A percentile compares a stretch with the other conserved stretches of the same genome.
These are phyloP conservation scores for Ditula angustiorana DNA, from an alignment of 2,888 invertebrate genomes.

Conservation along the genomic window DNA sequence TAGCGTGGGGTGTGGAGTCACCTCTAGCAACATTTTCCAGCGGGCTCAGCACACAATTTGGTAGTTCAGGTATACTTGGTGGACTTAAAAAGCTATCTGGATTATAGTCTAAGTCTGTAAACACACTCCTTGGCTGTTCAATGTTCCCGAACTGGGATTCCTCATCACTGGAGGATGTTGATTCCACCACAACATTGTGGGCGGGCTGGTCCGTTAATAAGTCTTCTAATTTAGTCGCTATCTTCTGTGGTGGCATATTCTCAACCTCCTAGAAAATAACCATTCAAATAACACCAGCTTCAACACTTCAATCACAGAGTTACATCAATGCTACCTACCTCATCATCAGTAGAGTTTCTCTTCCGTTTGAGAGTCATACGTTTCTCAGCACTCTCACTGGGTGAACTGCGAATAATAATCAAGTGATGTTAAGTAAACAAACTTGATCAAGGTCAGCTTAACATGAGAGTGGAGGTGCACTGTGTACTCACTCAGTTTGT, in stretches of 20 bases:
- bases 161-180: constrained; percentile 78
- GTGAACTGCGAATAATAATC: constrained; percentile 66
- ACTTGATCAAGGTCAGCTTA: constrained; percentile 66
- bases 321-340: constrained; percentile 61
- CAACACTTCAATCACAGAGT: neutral
- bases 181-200: constrained; percentile 76
- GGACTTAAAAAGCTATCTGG: constrained; percentile 81
- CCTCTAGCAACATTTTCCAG: constrained; percentile 81
- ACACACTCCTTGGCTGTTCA: constrained; percentile 72
- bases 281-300: constrained; percentile 24
- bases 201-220: constrained; percentile 66
- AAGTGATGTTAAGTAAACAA: constrained; percentile 64
- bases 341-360: constrained; percentile 77
- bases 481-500: constrained; percentile 76
- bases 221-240: constrained; percentile 61
- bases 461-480: constrained; percentile 50
- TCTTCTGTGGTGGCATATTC: constrained; percentile 77
- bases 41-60: constrained; percentile 77
- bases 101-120: constrained; percentile 77
- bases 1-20: constrained; percentile 80
- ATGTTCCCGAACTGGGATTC: constrained; percentile 65
- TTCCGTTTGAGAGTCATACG: constrained; percentile 74
- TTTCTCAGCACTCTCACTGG: constrained; percentile 71
- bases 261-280: constrained; percentile 68
- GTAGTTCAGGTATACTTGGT: constrained; percentile 75